A percentile compares a stretch with the other conserved stretches of the same genome.
These are phyloP conservation scores for Meriones unguiculatus DNA, from an alignment of 2,113 vertebrate species.

Conservation along the genomic window DNA sequence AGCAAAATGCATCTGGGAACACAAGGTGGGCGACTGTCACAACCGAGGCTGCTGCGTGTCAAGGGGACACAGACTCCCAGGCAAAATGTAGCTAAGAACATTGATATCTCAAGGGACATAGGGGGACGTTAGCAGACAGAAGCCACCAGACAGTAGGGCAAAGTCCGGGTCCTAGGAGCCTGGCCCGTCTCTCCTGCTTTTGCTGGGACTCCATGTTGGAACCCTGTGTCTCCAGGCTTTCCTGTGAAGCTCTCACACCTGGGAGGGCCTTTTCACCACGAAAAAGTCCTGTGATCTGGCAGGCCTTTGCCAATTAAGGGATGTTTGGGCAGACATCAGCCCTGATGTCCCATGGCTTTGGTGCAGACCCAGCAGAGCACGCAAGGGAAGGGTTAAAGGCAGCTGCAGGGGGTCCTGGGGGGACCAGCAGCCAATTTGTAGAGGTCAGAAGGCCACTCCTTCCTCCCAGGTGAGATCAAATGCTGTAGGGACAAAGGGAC, in stretches of 20 bases:
- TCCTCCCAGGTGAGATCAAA: slow-evolving; percentile 37
- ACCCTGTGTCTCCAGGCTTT: background rate
- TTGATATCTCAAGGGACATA: background rate
- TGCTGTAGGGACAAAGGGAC: background rate
- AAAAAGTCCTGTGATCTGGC: no score
- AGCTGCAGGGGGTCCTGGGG: background rate
- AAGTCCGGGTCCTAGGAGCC: background rate
- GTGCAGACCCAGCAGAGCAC: no score
- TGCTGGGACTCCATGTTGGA: background rate
- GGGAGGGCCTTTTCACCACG: fast-evolving
- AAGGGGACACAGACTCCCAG: no score
- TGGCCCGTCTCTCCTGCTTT: background rate
- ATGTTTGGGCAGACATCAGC: background rate
- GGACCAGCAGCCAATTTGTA: background rate
- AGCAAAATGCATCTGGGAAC: background rate
- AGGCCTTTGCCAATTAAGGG: background rate
- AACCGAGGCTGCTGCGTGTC: fast-evolving
- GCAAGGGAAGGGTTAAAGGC: background rate
- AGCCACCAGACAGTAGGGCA: background rate
- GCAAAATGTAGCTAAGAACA: background rate
- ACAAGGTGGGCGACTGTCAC: fast-evolving
- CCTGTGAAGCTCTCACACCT: no score
- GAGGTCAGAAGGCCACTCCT: background rate
- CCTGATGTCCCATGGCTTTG: background rate
- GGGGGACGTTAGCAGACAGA: no score